Evolutionary conservation across 2,113 vertebrate genomes (phyloP).

Genomic region (Murina feae): DNA sequence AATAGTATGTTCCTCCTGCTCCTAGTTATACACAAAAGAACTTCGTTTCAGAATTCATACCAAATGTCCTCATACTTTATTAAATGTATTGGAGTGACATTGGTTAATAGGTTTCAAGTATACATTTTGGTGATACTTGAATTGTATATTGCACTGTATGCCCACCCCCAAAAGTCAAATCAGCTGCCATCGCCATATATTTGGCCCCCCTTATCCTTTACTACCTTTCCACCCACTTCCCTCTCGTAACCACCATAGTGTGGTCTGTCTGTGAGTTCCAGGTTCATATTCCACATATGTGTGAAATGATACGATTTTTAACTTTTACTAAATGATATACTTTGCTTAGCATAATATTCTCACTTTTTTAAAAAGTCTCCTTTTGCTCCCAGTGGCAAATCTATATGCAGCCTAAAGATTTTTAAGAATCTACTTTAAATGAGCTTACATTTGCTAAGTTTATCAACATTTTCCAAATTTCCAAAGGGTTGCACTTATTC

Average conservation of each 20-base stretch:
- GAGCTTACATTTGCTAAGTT: not conserved
- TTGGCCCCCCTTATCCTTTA: not conserved
- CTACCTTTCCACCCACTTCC: not conserved
- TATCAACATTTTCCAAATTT: not conserved
- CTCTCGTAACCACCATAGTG: not conserved
- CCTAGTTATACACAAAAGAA: not conserved
- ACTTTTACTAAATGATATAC: not conserved
- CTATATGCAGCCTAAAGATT: not conserved
- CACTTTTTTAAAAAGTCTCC: not conserved
- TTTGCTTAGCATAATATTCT: not conserved
- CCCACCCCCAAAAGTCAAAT: not conserved
- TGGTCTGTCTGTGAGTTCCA: not conserved
- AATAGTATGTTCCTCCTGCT: not conserved
- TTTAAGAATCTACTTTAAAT: not conserved
- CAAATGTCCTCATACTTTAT: not conserved
- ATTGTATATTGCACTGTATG: not conserved
- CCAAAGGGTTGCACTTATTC: not conserved
- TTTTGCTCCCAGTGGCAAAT: not conserved
- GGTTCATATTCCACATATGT: not conserved
- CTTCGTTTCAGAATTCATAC: not conserved
- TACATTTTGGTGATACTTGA: not conserved
- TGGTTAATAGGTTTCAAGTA: not conserved
- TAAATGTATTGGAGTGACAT: not conserved
- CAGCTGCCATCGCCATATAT: not conserved
- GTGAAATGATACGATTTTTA: not conserved